Evolutionary conservation across 2,888 invertebrate genomes (phyloP), one percentile per base, ranked within the genome.

Genomic region (Hyposoter dolosus): DNA sequence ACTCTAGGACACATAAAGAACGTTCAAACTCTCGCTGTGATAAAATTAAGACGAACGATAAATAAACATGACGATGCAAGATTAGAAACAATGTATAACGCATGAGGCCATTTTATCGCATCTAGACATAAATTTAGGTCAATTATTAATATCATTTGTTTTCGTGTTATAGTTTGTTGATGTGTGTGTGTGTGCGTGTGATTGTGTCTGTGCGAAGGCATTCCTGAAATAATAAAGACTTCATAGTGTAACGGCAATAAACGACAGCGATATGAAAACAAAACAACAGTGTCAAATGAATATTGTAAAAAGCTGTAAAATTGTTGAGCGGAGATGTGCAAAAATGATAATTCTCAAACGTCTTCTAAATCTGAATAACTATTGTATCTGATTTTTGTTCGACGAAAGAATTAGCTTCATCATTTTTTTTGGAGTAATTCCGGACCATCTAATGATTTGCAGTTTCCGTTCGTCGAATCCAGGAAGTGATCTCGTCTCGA

Each of bases 181-280:
- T 28, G 65, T 71, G 28, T 80, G 28, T 28, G 65, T 71, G 28
- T 80, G 45, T 82, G 53, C 74, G 43, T 65, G 80, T 80, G 68
- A 63, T 74, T 53, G 68, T 74, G 80, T 75, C 69, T 56, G 82
- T 81, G 86, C 85, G 84, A 84, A 83, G 87, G 84, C 88, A 89
- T 88, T 89, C 88, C 88, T 88, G 86, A 89, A 89, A 89, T 84
- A 84, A 90, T 88, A 87, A 83, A 79, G 60, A 86, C 32, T 80
- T 66, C 12, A 79, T 83, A 40, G 74, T 71, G 71, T 71, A 79
- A 85, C 79, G 65, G 76, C 80, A 86, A 87, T 84, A 87, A 68
- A 87, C 82, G 72, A 66, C 75, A 80, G 81, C 84, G 78, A 72
- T 72, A 68, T 77, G 69, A 86, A 50, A 85, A 75, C 19, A 83